Base-by-base conservation (phyloP, 2,113 vertebrate genomes). In the Xiphophorus couchianus region DNA sequence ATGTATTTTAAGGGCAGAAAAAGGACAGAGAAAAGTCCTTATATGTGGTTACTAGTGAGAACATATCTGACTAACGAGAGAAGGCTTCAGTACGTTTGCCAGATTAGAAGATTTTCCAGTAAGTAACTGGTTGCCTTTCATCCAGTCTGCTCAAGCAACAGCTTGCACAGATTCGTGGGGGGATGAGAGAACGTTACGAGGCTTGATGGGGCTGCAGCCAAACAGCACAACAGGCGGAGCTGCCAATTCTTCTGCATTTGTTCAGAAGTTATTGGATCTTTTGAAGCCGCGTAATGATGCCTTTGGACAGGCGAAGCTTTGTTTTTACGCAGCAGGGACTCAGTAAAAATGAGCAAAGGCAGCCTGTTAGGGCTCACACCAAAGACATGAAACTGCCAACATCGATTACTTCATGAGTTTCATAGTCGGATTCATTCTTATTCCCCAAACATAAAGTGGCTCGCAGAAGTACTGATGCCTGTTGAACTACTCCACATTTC, bases 111-210 rank as follows among this genome's bases (percentile, higher is more conserved):
- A 72, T 80, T 90, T 88, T 77, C 81, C 88, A 85, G 73, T 87
- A 88, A 86, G 88, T 82, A 90, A 85, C 88, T 87, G 84, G 90
- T 90, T 92, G 88, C 77, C 85, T 93, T 93, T 91, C 77, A 92
- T 91, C 87, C 84, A 76, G 77, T 79, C 82, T 87, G 84, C 76
- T 87, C 76, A 66, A 83, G 87, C 87, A 92, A 90, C 92, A 92
- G 90, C 92, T 92, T 94, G 91, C 69, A 87, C 70, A 82, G 82
- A 87, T 81, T 88, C 84, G 72, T 28, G 75, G 62, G 77, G 80
- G 72, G 73, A 77, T 84, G 84, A 61, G 62, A 73, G 28, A 84
- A 82, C 62, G 86, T 79, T 85, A 86, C 83, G 76, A 83, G 67
- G 85, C 79, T 80, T 62, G 69, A 71, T 84, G 82, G 77, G 81